These are phyloP conservation scores for Nannoperca obscura DNA, from an alignment of 2,797 vertebrate genomes.

Conservation along the genomic window DNA sequence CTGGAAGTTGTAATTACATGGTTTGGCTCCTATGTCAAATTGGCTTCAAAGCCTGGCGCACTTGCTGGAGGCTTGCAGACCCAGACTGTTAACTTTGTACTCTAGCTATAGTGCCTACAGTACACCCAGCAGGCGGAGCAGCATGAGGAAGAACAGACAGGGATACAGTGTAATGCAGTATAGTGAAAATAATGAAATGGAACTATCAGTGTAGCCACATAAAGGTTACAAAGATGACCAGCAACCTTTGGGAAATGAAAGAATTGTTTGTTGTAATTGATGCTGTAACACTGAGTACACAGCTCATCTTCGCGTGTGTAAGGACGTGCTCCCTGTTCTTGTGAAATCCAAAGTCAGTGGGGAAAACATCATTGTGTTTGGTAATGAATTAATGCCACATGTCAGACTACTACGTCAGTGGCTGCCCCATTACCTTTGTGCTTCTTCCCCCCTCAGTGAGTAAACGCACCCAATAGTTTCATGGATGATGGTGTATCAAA, in stretches of 20 bases:
- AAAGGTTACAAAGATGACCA: neutral
- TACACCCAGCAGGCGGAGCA: conserved; percentile 27
- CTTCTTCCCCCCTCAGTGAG: neutral
- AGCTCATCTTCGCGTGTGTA: neutral
- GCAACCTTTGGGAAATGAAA: neutral
- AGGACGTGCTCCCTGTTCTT: neutral
- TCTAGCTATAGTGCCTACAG: neutral
- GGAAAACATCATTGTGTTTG: conserved; percentile 24
- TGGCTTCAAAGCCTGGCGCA: no score
- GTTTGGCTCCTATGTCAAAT: no score
- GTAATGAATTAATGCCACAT: conserved; percentile 34
- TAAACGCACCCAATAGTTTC: conserved; percentile 27
- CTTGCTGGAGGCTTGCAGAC: no score
- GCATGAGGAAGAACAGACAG: conserved; percentile 27
- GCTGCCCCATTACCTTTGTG: conserved; percentile 21
- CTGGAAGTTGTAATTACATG: no score
- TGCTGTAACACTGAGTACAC: neutral
- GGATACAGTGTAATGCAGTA: neutral
- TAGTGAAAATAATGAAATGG: neutral
- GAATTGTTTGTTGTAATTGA: neutral
- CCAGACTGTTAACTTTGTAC: conserved; percentile 18
- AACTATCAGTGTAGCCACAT: neutral
- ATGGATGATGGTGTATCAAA: conserved; percentile 50
- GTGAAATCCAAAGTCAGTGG: conserved; percentile 7
- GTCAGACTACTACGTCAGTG: conserved; percentile 31